Base-by-base conservation (phyloP, 2,113 vertebrate species). In the Nestor notabilis region DNA sequence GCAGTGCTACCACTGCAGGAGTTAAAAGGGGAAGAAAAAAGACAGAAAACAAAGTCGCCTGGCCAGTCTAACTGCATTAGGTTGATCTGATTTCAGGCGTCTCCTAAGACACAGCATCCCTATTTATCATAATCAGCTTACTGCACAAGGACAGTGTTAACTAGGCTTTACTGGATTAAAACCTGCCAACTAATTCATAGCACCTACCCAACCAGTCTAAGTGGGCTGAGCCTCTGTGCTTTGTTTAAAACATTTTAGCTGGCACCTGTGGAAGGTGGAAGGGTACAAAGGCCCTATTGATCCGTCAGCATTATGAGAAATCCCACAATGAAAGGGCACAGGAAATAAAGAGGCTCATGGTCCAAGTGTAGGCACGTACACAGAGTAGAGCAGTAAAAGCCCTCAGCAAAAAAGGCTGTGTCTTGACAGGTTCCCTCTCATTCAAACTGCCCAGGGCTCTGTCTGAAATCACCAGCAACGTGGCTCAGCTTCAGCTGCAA, bases 51-150 rank as follows among this genome's bases (percentile, higher is more conserved):
- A 65, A 56, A 39, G 91, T 89, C 0, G 15, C 77, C 90, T 95
- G 93, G 79, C 95, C 28, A 35, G 87, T 95, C 92, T 94, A 90
- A 88, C 93, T 97, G 78, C 95, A 94, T 95, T 97, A 81, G 65
- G 71, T 61, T 97, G 92, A 97, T 97, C 91, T 96, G 97, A 97
- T 97, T 96, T 96, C 94, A 95, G 94, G 90, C 37, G 0, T 90
- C 93, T 97, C 94, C 84, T 96, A 96, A 97, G 81, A 95, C 87
- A 86, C 86, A 92, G 89, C 92, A 95, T 95, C 92, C 88, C 72
- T 96, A 50, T 97, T 97, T 96, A 88, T 96, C 88, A 84, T 97
- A 98, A 98, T 96, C 96, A 97, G 95, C 86, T 98, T 97, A 97
- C 86, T 70, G 80, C 74, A 95, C 95, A 97, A 98, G 95, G 96